phyloP scores from a whole-genome alignment of 2,113 vertebrate genomes.

The Zapus hudsonius region DNA sequence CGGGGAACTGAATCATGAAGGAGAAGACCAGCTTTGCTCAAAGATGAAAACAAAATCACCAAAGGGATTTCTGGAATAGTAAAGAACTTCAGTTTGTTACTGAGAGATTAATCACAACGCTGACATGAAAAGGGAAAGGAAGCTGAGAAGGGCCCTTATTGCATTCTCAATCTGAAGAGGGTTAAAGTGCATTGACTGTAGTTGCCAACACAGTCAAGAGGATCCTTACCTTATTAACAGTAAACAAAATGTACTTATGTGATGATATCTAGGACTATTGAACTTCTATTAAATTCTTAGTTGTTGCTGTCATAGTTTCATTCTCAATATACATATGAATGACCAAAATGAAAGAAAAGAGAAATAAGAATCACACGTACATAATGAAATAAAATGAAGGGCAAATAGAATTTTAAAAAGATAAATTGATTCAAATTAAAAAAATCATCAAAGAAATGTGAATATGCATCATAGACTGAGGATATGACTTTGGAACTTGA shows the following conservation, averaged over 20 bases:
- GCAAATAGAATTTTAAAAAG: neutral
- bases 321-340: neutral
- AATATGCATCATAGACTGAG: neutral
- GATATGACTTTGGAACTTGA: neutral
- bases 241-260: neutral
- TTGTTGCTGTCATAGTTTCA: neutral
- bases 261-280: neutral
- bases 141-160: neutral
- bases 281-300: neutral
- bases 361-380: neutral
- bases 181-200: neutral
- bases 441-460: neutral
- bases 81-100: neutral
- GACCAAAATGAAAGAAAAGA: neutral
- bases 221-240: conserved; percentile 12
- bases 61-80: neutral
- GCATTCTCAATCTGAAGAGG: neutral
- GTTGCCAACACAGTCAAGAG: neutral
- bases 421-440: neutral
- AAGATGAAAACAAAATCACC: neutral
- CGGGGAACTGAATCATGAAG: neutral
- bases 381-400: neutral
- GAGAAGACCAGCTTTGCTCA: neutral
- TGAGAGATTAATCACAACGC: neutral
- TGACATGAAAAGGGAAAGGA: neutral